phyloP scores from a whole-genome alignment of 2,888 invertebrate genomes.

The Philereme transversata region DNA sequence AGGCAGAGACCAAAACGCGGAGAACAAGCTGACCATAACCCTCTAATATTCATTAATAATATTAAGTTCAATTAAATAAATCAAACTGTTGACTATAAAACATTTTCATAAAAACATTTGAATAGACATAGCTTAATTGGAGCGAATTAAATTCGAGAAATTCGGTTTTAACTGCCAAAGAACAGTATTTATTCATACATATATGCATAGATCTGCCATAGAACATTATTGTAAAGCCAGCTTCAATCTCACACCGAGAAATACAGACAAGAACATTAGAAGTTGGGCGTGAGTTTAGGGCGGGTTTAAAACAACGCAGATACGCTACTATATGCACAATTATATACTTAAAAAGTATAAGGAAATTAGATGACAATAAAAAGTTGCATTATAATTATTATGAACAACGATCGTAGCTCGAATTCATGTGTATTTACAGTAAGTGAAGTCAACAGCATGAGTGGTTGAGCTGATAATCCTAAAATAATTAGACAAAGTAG shows the following conservation, averaged over 20 bases:
- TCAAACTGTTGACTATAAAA: conserved; percentile 28
- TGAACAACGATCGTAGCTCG: neutral
- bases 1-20: neutral
- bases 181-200: conserved; percentile 19
- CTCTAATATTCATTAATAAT: neutral
- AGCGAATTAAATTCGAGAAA: conserved; percentile 34
- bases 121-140: conserved; percentile 24
- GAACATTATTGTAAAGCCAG: neutral
- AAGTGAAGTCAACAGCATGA: conserved; percentile 23
- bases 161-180: conserved; percentile 29
- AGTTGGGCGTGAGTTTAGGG: neutral
- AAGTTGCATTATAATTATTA: neutral
- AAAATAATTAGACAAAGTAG: neutral
- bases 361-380: conserved; percentile 13
- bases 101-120: conserved; percentile 19
- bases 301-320: neutral
- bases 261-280: neutral
- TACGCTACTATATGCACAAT: neutral
- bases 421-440: conserved; percentile 26
- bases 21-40: conserved; percentile 22
- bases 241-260: neutral
- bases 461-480: conserved; percentile 13
- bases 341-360: neutral
- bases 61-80: conserved; percentile 33
- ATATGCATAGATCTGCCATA: conserved; percentile 24